Percentiles rank a stretch among this genome's conserved stretches.
phyloP scores from a whole-genome alignment of 2,888 invertebrate genomes.

The Limnephilus auricula region DNA sequence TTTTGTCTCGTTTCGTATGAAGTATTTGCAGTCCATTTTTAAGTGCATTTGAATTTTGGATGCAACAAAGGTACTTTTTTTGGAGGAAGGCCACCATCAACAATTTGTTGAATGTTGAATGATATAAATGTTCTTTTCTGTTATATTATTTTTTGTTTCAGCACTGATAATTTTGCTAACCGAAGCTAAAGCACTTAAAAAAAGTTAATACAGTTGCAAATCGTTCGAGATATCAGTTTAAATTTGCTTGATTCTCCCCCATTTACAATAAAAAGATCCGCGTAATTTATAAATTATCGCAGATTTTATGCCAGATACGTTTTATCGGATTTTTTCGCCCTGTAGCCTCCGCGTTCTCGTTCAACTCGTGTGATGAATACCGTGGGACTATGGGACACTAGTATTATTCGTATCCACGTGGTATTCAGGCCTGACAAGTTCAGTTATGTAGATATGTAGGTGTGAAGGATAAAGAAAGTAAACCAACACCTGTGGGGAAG shows the following conservation, averaged over 20 bases:
- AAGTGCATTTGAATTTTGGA: too few species aligned
- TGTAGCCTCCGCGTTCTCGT: not conserved
- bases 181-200: too few species aligned
- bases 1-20: too few species aligned
- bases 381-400: slow-evolving; percentile 33
- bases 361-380: slow-evolving; percentile 41
- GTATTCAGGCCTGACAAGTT: not conserved
- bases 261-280: too few species aligned
- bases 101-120: too few species aligned
- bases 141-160: too few species aligned
- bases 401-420: not conserved
- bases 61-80: too few species aligned
- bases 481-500: not conserved
- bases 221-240: not conserved
- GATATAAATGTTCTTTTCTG: too few species aligned
- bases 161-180: not conserved
- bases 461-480: not conserved
- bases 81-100: too few species aligned
- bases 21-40: too few species aligned
- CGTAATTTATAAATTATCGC: too few species aligned
- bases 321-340: not conserved
- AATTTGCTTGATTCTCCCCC: not conserved
- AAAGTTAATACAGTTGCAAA: not conserved
- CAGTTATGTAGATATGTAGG: not conserved
- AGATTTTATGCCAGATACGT: not conserved